phyloP scores from a whole-genome alignment of 2,888 invertebrate species.

The Gerosis bhagava region DNA sequence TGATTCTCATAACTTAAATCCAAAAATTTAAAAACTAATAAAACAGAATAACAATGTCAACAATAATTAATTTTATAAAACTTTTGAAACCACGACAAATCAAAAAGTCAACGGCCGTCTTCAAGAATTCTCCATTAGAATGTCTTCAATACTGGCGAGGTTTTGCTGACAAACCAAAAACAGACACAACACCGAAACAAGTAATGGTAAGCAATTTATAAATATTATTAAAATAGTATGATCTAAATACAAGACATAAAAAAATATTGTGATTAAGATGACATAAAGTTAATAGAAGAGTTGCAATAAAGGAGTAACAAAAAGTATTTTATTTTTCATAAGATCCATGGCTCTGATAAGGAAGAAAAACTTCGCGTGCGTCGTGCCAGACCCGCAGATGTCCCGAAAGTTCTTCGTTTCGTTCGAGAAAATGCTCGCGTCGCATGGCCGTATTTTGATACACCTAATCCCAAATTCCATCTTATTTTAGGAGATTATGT shows the following conservation, averaged over 20 bases:
- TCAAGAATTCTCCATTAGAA: background rate
- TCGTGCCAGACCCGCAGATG: slow-evolving; percentile 61
- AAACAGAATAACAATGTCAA: slow-evolving; percentile 45
- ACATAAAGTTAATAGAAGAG: no score
- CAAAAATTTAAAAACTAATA: slow-evolving; percentile 17
- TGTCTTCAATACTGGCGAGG: slow-evolving; percentile 32
- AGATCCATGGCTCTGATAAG: slow-evolving; percentile 59
- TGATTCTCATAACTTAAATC: slow-evolving; percentile 37
- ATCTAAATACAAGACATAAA: no score
- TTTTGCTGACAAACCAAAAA: slow-evolving; percentile 51
- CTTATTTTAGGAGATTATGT: slow-evolving; percentile 62
- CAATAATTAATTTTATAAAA: slow-evolving; percentile 43
- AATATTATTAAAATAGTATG: no score
- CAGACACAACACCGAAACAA: slow-evolving; percentile 49
- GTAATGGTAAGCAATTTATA: slow-evolving; percentile 45
- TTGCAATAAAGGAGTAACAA: no score
- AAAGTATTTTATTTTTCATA: no score
- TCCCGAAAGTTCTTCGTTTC: slow-evolving; percentile 63
- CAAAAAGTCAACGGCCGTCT: slow-evolving; percentile 7
- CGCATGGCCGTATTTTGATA: slow-evolving; percentile 56
- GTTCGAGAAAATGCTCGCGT: slow-evolving; percentile 57
- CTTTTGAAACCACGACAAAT: slow-evolving; percentile 35
- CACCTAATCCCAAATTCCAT: slow-evolving; percentile 35
- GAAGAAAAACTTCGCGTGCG: slow-evolving; percentile 61
- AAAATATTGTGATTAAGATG: no score